Evolutionary conservation across 2,888 invertebrate species (phyloP), one percentile per base, ranked within the genome.

Genomic region (Drosophila seclusa): DNA sequence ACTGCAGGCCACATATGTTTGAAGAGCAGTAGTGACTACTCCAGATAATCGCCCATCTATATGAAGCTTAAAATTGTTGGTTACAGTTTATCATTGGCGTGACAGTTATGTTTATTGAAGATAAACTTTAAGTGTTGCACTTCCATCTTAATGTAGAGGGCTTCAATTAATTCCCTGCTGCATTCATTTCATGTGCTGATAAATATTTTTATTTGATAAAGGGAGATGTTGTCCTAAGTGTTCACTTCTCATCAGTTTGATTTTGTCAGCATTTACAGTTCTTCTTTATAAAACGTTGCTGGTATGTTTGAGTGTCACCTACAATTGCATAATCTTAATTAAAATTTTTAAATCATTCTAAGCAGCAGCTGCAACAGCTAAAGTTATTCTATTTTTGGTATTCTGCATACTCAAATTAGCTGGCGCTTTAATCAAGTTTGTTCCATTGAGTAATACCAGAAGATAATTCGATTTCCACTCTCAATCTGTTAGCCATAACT

Each of bases 401-500:
- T 32, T 48, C 13, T 50, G 32, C 57, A 57, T 57, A 24, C n/a
- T 67, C 4, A 8, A 53, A 32, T 18, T 4, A 52, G 6, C 21
- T 24, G 52, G 13, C 31, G 31, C 11, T 67, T 48, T 34, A 48
- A 38, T 24, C 21, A 55, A 68, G n/a, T 69, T 49, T 34, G 69
- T 57, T 68, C 45, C 31, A 45, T 50, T n/a, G 34, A 53, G 31
- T 36, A 38, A 16, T 36, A 67, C 34, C 53, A 36, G 21, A 18
- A 1, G 48, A 29, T 48, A 68, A 68, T 69, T 52, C 34, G 27
- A 54, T 72, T 55, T 18, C 16, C 34, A 65, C 32, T 34, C 4
- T 10, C 49, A 72, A 29, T 64, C 53, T 72, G 57, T 52, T 59
- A 24, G 36, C 45, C 58, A 80, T 85, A 83, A 85, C 73, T 82